A percentile compares a stretch with the other conserved stretches of the same genome.
These are phyloP conservation scores for Coregonus sp. DNA, from an alignment of 2,797 vertebrate genomes.

Conservation along the genomic window DNA sequence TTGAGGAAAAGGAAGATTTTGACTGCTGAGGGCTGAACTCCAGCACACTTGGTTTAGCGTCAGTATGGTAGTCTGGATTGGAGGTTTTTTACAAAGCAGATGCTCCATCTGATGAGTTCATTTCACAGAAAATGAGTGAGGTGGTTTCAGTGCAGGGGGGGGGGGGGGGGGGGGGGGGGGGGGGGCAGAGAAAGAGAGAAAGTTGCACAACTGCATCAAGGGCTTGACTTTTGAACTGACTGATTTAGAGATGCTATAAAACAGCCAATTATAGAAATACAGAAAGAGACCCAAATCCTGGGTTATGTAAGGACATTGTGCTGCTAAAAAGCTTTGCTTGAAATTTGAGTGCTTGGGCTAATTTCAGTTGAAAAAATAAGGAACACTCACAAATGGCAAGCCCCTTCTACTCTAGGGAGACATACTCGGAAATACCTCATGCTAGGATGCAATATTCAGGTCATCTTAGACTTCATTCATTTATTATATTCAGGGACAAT, in stretches of 20 bases:
- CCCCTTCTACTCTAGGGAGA: not conserved
- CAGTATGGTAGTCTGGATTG: constrained; percentile 13
- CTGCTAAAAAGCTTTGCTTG: constrained; percentile 23
- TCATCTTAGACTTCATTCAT: not conserved
- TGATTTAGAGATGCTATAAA: constrained; percentile 23
- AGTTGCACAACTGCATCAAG: too few relatives aligned
- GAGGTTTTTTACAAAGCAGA: constrained; percentile 9
- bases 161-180: not conserved
- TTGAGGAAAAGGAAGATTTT: constrained; percentile 19
- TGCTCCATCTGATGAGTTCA: constrained; percentile 12
- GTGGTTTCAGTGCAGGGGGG: not conserved
- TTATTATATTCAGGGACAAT: not conserved
- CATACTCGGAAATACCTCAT: not conserved
- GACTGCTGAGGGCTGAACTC: constrained; percentile 10
- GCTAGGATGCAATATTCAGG: not conserved
- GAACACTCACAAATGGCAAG: constrained; percentile 7
- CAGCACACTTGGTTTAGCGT: constrained; percentile 4
- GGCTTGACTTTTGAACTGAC: constrained; percentile 9
- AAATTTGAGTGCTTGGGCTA: constrained; percentile 13
- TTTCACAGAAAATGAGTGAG: not conserved
- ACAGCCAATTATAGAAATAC: constrained; percentile 29
- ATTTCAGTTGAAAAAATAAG: not conserved
- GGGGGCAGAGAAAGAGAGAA: not conserved
- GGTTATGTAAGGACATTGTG: constrained; percentile 40
- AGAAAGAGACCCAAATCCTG: constrained; percentile 7